Conservation (phyloP, 2,888 invertebrate genomes). For the Epirrhoe tristata region DNA sequence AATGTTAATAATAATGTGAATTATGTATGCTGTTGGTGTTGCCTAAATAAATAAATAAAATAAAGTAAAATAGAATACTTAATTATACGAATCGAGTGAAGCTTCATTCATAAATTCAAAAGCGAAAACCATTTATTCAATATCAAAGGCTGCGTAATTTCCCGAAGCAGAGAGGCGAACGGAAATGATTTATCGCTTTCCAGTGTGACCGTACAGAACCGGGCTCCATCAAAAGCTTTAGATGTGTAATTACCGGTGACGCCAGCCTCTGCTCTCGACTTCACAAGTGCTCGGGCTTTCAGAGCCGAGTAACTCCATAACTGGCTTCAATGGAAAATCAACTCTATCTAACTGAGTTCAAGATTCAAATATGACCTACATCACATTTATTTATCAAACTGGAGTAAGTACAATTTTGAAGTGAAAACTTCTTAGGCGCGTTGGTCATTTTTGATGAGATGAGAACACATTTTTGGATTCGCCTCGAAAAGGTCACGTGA, state of each 20-base stretch:
- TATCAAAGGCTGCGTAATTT: constrained; percentile 43
- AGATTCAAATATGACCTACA: background rate
- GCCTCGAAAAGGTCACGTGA: too few species aligned
- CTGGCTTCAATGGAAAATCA: constrained; percentile 1
- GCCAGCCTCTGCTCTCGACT: constrained; percentile 66
- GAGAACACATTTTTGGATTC: too few species aligned
- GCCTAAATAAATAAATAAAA: too few species aligned
- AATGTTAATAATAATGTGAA: too few species aligned
- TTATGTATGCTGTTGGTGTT: too few species aligned
- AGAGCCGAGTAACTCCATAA: constrained; percentile 30
- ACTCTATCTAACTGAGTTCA: background rate
- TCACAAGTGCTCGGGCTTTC: constrained; percentile 58
- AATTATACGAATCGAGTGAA: too few species aligned
- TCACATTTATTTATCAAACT: background rate
- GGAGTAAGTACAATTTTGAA: too few species aligned
- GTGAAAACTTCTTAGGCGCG: too few species aligned
- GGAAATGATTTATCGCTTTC: constrained; percentile 57
- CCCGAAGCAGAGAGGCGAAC: constrained; percentile 45
- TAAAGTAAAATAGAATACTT: too few species aligned
- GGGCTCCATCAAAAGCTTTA: constrained; percentile 72
- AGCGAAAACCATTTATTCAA: constrained; percentile 29
- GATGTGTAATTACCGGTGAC: constrained; percentile 80
- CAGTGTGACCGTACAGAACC: constrained; percentile 58
- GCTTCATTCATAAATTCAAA: background rate
- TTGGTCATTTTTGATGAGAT: too few species aligned